Conservation (phyloP, 2,113 vertebrate species). For the Capricornis sumatraensis region DNA sequence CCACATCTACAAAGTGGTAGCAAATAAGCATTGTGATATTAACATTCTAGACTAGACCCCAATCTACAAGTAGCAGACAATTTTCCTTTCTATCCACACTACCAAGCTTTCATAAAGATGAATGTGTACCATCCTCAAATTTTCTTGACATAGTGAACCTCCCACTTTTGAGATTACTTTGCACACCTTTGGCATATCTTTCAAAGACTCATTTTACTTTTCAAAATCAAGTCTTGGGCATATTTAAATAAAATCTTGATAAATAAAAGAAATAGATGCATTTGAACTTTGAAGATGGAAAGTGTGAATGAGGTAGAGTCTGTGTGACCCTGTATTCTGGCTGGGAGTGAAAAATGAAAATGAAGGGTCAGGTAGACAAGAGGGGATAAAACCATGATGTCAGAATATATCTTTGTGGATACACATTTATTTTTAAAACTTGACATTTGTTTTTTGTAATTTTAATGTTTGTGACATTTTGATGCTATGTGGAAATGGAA, state of each 20-base stretch:
- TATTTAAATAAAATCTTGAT: conserved; percentile 31
- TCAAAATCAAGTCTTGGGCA: not conserved
- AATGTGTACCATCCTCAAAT: not conserved
- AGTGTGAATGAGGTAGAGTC: not conserved
- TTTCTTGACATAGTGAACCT: conserved; percentile 5
- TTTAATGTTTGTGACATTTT: not conserved
- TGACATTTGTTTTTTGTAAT: not conserved
- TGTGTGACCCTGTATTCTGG: not conserved
- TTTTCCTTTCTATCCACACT: not conserved
- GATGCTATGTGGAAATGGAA: not conserved
- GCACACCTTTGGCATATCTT: not conserved
- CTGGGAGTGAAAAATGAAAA: not conserved
- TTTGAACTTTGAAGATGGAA: conserved; percentile 24
- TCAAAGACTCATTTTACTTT: not conserved
- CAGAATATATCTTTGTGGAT: not conserved
- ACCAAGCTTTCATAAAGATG: not conserved
- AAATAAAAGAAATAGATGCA: conserved; percentile 4
- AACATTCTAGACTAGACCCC: not conserved
- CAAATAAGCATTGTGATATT: not conserved
- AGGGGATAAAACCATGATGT: not conserved
- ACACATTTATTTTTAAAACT: not conserved
- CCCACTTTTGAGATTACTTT: conserved; percentile 19
- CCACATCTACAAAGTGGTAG: not conserved
- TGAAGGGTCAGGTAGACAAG: not conserved
- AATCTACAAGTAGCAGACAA: not conserved